Evolutionary conservation across 92 coral and sea anemone genomes (phyloP), one percentile per base, ranked within the genome.

Genomic region (Palythoa grandiflora): DNA sequence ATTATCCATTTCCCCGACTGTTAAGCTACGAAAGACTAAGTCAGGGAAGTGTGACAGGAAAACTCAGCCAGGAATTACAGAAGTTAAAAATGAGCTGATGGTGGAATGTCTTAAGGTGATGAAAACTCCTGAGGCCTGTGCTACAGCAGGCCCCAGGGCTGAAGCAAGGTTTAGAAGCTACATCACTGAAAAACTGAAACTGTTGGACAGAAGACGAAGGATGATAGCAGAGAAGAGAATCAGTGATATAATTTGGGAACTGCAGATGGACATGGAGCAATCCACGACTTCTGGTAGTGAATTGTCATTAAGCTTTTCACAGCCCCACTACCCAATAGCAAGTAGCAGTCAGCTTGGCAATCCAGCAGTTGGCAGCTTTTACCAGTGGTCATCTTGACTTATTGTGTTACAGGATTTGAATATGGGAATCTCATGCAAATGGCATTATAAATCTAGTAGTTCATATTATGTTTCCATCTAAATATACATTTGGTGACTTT

Each of bases 41-140:
- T 83, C 77, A 66, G 77, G 44, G 61, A 83, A 83, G 87, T 83
- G 87, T 83, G 87, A 83, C 87, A 68, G 77, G 87, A 68, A 83
- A 83, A 76, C 61, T 83, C 77, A 83, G 87, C 54, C 77, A 68
- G 63, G 61, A 83, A 66, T 83, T 65, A 83, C 87, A 66, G 87
- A 83, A 68, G 87, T 83, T 68, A 83, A 66, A 19, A 39, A 83
- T 38, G 87, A 68, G 77, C 87, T 83, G 38, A 83, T 83, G 77
- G 11, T 83, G 77, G 60, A 83, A 68, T 83, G 87, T 83, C 87
- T 65, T 39, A 83, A 38, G 87, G 87, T 83, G 77, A 68, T 83
- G 87, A 83, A 54, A 79, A 53, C 84, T 53, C 84, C 84, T 20
- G 71, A 79, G 84, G 1, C 70, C 84, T 79, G 71, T 19, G 84